Evolutionary conservation across 2,888 invertebrate species (phyloP), one percentile per base, ranked within the genome.

Genomic region (Lordiphosa fenestrarum): DNA sequence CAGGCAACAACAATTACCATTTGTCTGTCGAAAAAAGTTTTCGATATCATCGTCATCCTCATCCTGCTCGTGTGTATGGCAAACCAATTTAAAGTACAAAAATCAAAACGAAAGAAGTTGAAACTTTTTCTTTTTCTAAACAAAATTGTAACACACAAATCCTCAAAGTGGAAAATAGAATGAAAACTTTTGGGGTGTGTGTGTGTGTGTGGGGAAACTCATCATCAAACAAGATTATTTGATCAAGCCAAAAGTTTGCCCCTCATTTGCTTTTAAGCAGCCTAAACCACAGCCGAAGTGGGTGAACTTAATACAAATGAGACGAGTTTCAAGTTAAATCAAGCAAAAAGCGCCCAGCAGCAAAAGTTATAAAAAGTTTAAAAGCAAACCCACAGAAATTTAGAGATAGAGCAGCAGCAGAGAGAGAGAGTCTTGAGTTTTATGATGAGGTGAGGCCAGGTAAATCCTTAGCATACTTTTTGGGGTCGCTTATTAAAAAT

Each of bases 171-270:
- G 82, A 72, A 80, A 84, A 80, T 78, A 81, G 81, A 80, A 80
- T 78, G 72, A 74, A 80, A 80, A 84, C 78, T 84, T 80, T 74
- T 35, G 53, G 48, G 57, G 53, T 65, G 35, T 48, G 55, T 35
- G 38, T 39, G 50, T 64, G 41, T 57, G 42, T 42, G 69, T 62
- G 63, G 71, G 64, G 37, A 78, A 78, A 84, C 82, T 78, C 82
- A 84, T 78, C 78, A 74, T 78, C 80, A 82, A 80, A 80, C 78
- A 73, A 84, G 85, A 80, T 80, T 84, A 80, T 84, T 80, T 84
- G 84, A 84, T 84, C 80, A 77, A 73, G 63, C 59, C 13, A 51
- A 53, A 56, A 51, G 53, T 48, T 35, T 66, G 83, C 83, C 69
- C 35, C 50, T 19, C 84, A 77, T 84, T 77, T 77, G 84, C 73